phyloP scores from a whole-genome alignment of 2,113 vertebrate genomes.

The Erythrolamprus reginae region DNA sequence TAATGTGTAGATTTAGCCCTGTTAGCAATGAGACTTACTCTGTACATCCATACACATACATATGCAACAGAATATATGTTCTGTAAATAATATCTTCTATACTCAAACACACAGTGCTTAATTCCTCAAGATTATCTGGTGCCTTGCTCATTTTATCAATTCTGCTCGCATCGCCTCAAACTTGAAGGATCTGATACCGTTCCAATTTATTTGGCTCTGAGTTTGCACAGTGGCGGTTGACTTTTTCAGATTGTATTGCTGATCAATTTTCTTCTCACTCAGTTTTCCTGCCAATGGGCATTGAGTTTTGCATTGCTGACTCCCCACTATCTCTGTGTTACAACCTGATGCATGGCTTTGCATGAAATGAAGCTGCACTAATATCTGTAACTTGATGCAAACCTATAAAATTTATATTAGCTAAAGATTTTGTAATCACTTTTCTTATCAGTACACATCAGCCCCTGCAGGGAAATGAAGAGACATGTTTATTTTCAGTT shows the following conservation, averaged over 20 bases:
- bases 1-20: background rate
- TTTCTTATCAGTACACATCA: background rate
- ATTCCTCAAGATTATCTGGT: rapidly evolving
- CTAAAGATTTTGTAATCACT: background rate
- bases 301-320: constrained; percentile 6
- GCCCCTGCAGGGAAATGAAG: background rate
- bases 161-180: background rate
- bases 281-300: background rate
- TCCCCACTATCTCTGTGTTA: background rate
- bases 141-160: background rate
- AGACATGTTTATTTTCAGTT: background rate
- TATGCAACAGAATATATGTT: rapidly evolving
- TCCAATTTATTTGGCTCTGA: background rate
- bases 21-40: too few relatives aligned
- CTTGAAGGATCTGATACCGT: background rate
- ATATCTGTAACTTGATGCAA: background rate
- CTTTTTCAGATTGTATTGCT: background rate
- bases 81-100: background rate
- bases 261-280: background rate
- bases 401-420: too few relatives aligned
- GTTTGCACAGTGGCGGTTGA: background rate
- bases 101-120: background rate
- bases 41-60: background rate
- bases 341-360: background rate
- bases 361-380: background rate